Conservation (phyloP, 2,888 invertebrate genomes). For the Synergus laeviventris region DNA sequence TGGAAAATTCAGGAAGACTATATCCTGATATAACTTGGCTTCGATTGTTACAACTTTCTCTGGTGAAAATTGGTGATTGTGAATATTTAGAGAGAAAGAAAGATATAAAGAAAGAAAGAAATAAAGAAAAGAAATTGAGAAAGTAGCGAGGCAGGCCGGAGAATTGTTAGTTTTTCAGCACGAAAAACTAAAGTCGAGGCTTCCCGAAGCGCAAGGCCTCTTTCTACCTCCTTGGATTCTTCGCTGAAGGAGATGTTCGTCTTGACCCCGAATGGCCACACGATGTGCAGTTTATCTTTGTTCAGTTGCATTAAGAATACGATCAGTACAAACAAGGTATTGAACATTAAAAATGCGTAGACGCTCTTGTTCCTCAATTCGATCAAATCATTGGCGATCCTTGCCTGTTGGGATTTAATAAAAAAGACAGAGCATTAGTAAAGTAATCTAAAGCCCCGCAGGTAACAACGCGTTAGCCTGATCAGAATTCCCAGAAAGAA, state of each 20-base stretch:
- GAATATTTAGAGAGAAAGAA: not conserved
- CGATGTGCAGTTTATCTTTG: conserved; percentile 97
- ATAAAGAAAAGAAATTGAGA: not conserved
- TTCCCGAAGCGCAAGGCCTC: conserved; percentile 53
- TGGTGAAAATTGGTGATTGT: conserved; percentile 6
- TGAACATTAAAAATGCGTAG: conserved; percentile 99
- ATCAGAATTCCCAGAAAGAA: conserved; percentile 41
- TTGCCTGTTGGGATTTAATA: conserved; percentile 83
- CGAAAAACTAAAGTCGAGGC: conserved; percentile 41
- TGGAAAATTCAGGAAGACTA: not conserved
- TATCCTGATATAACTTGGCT: not conserved
- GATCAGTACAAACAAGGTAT: conserved; percentile 98
- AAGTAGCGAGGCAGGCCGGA: conserved; percentile 52
- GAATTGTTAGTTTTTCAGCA: conserved; percentile 57
- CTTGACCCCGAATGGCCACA: conserved; percentile 97
- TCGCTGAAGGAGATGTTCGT: conserved; percentile 96
- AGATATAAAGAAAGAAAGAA: not conserved
- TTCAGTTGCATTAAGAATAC: conserved; percentile 99
- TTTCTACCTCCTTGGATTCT: conserved; percentile 91
- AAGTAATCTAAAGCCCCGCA: conserved; percentile 59
- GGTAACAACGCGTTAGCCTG: conserved; percentile 53
- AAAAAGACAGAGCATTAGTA: conserved; percentile 69
- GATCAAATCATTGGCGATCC: conserved; percentile 92
- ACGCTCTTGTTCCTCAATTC: conserved; percentile 98
- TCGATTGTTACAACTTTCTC: conserved; percentile 4